Evolutionary conservation across 2,888 invertebrate species (phyloP).

Genomic region (Chydorus sphaericus): DNA sequence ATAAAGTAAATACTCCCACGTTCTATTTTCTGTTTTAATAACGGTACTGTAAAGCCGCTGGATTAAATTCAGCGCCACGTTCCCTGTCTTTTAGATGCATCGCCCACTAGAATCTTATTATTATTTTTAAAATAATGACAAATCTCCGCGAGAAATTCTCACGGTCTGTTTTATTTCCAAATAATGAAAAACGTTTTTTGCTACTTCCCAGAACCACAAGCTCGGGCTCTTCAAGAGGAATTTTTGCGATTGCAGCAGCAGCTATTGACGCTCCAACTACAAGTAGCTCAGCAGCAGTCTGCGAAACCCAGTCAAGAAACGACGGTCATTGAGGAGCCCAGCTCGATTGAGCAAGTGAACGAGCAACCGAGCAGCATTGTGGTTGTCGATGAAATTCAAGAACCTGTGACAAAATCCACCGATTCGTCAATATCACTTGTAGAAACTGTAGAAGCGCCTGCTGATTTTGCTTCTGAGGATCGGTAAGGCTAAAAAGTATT

Average conservation of each 20-base stretch:
- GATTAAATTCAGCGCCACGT: neutral
- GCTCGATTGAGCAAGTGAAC: neutral
- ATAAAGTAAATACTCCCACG: no score
- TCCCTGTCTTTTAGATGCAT: neutral
- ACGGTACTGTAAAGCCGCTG: neutral
- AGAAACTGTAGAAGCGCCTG: neutral
- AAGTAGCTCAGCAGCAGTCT: conserved; percentile 4
- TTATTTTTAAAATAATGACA: no score
- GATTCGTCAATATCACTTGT: neutral
- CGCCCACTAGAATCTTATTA: neutral
- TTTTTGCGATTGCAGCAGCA: conserved; percentile 34
- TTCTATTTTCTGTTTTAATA: no score
- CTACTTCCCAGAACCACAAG: conserved; percentile 1
- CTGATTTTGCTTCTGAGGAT: neutral
- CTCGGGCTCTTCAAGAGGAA: conserved; percentile 11
- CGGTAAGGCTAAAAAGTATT: neutral
- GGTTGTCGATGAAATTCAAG: neutral
- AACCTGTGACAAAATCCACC: neutral
- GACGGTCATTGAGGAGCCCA: neutral
- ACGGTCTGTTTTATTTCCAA: no score
- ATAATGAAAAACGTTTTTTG: no score
- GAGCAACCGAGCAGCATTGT: neutral
- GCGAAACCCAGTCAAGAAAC: neutral
- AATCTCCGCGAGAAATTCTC: no score
- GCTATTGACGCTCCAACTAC: conserved; percentile 44